Evolutionary conservation across 2,888 invertebrate species (phyloP).

Genomic region (Chloroclystis v-ata): DNA sequence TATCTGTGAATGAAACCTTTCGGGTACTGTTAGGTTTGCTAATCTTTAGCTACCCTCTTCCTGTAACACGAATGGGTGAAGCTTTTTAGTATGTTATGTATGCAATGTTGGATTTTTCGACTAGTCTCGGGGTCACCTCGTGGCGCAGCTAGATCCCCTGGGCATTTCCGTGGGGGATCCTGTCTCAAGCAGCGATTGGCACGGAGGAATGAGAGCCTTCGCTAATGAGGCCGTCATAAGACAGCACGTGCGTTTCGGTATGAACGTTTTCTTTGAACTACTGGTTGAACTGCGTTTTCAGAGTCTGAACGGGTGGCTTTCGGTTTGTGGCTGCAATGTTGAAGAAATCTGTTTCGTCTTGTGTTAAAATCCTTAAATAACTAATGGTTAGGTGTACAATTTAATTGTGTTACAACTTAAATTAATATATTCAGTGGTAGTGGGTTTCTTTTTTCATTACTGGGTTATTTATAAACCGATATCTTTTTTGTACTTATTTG

Average conservation of each 20-base stretch:
- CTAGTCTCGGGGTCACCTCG: constrained; percentile 94
- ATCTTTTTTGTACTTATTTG: no score
- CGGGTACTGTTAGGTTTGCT: constrained; percentile 1
- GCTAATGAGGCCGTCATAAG: constrained; percentile 74
- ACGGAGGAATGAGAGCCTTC: constrained; percentile 72
- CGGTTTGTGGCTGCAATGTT: neutral
- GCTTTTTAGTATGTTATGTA: no score
- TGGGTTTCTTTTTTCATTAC: no score
- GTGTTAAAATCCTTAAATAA: no score
- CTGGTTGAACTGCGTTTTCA: constrained; percentile 41
- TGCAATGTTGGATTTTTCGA: constrained; percentile 35
- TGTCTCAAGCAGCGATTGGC: constrained; percentile 69
- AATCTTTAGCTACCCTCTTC: neutral
- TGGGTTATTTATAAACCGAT: no score
- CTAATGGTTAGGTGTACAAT: no score
- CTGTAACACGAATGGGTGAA: constrained; percentile 10
- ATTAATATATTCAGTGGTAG: no score
- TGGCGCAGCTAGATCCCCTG: constrained; percentile 94
- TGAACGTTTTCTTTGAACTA: constrained; percentile 39
- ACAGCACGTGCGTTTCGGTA: constrained; percentile 77
- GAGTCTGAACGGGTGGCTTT: constrained; percentile 43
- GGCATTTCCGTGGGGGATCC: constrained; percentile 88
- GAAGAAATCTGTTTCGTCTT: neutral
- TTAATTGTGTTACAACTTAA: no score
- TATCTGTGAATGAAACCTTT: constrained; percentile 10